phyloP scores from a whole-genome alignment of 1,140 invertebrate genomes.

The Callitettix versicolor region DNA sequence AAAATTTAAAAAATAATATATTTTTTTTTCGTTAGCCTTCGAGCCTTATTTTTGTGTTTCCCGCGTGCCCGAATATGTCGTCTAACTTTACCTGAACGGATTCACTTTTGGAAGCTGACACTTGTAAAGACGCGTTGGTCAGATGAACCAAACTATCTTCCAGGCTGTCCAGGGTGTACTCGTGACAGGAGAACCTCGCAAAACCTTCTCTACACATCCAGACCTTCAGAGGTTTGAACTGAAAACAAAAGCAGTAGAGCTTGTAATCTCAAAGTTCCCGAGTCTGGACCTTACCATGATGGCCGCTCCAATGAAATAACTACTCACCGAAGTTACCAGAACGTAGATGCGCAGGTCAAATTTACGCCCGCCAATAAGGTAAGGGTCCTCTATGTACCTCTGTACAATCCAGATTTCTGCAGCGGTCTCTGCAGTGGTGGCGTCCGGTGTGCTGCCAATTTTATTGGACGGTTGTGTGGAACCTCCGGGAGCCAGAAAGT shows the following conservation, averaged over 20 bases:
- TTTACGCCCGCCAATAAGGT: constrained; percentile 51
- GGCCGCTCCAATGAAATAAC: not conserved
- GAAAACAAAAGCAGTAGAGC: constrained; percentile 7
- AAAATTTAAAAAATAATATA: too few species aligned
- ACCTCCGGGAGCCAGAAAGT: constrained; percentile 3
- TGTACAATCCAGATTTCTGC: constrained; percentile 35
- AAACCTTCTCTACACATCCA: constrained; percentile 54
- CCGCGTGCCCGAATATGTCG: too few species aligned
- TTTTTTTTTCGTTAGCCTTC: too few species aligned
- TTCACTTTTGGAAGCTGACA: constrained; percentile 8
- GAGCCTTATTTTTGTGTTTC: too few species aligned
- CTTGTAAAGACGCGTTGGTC: constrained; percentile 53
- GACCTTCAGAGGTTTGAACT: constrained; percentile 46
- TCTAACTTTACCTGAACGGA: not conserved
- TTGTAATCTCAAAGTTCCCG: not conserved
- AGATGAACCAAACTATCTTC: constrained; percentile 40
- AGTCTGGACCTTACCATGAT: too few species aligned
- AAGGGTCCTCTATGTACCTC: constrained; percentile 49
- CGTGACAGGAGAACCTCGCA: constrained; percentile 45
- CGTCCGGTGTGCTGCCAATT: not conserved
- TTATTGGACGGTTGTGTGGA: not conserved
- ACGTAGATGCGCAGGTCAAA: constrained; percentile 51
- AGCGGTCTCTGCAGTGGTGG: constrained; percentile 14
- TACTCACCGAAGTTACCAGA: constrained; percentile 39
- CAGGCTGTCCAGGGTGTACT: constrained; percentile 41